Base-by-base conservation (phyloP, 2,797 vertebrate species). In the Borostomias antarcticus region DNA sequence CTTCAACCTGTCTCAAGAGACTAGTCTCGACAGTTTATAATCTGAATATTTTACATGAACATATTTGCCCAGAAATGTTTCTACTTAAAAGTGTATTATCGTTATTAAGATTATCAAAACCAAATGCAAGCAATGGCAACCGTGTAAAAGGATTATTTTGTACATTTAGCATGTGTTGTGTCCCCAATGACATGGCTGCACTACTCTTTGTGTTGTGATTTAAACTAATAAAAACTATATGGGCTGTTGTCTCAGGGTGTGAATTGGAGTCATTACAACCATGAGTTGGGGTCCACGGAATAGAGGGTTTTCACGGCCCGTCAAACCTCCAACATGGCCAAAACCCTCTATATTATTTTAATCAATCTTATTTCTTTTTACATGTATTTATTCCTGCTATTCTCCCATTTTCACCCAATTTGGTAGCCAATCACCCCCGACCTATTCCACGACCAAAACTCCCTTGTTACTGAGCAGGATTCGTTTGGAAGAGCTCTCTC, bases 131-230 rank as follows among this genome's bases (percentile, higher is more conserved):
- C 84, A 82, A 88, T 82, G 82, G 82, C 86, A 84, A 89, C 73
- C 59, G 77, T 90, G 88, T 88, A 83, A 79, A 67, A 88, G 79
- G 77, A 90, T 90, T 90, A 77, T 92, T 92, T 93, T 93, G 89
- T 83, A 80, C 76, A 78, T 79, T 75, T 92, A 91, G 91, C 91
- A 92, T 93, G 92, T 91, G 85, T 91, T 90, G 90, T 93, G 85
- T 89, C 88, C 89, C 88, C 83, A 81, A 91, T 79, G 59, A 90
- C 90, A 92, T 91, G 91, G 90, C 91, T 93, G 92, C 91, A 91
- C 89, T 93, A 82, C 82, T 88, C 86, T 88, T 89, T 92, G 91
- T 94, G 86, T 92, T 92, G 91, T 93, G 91, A 82, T 91, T 91
- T 90, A 91, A 88, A 90, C 82, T 86, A 94, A 93, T 94, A 93